phyloP scores from a whole-genome alignment of 1,140 invertebrate species.

The Diorhabda carinulata region DNA sequence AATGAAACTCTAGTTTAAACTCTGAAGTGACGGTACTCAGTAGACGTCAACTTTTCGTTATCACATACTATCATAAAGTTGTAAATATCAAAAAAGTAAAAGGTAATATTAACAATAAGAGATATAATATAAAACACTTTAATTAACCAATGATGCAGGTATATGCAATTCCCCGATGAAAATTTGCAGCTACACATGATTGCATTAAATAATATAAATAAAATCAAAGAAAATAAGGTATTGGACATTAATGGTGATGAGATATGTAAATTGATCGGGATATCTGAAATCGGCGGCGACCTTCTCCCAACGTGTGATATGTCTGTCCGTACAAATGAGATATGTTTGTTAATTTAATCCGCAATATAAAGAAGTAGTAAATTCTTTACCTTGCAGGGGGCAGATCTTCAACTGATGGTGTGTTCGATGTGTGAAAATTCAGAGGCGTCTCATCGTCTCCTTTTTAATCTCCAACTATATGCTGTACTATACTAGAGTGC shows the following conservation, averaged over 20 bases:
- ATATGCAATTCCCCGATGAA: not conserved
- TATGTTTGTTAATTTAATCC: slow-evolving; percentile 31
- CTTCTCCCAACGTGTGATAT: slow-evolving; percentile 28
- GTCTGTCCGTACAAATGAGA: slow-evolving; percentile 32
- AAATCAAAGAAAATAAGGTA: slow-evolving; percentile 26
- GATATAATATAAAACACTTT: no score
- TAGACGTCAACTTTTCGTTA: no score
- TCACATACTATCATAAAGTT: no score
- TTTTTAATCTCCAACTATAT: no score
- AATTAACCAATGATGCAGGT: no score
- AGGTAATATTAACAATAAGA: no score
- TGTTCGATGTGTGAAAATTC: not conserved
- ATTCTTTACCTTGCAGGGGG: slow-evolving; percentile 22
- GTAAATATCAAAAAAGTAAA: no score
- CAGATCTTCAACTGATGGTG: slow-evolving; percentile 17
- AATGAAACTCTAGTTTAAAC: no score
- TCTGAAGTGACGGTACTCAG: no score
- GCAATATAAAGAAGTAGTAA: slow-evolving; percentile 31
- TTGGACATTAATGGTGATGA: slow-evolving; percentile 33
- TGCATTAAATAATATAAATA: slow-evolving; percentile 15
- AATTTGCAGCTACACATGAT: not conserved
- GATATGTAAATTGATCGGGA: slow-evolving; percentile 32
- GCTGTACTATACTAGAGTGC: no score
- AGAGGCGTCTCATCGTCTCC: not conserved
- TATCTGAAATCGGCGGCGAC: slow-evolving; percentile 19